These are phyloP conservation scores for Oreohelix idahoensis DNA, from an alignment of 1,140 invertebrate species.

Conservation along the genomic window DNA sequence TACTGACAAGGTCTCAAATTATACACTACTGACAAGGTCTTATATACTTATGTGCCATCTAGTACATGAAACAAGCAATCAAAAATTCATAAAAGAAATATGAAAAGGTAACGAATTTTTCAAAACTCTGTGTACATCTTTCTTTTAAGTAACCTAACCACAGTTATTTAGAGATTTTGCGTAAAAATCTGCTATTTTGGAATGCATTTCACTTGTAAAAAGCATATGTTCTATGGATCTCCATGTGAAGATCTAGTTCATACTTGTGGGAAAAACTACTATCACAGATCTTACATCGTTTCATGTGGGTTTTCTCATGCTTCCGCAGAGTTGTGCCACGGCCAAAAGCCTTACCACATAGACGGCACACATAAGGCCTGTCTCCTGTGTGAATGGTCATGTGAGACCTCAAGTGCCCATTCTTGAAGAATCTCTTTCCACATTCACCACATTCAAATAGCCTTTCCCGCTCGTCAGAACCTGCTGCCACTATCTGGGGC, in stretches of 20 bases:
- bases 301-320: slow-evolving; percentile 40
- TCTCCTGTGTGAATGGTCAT: slow-evolving; percentile 32
- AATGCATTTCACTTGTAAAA: slow-evolving; percentile 28
- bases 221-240: slow-evolving; percentile 37
- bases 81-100: too few relatives aligned
- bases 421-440: slow-evolving; percentile 37
- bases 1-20: too few relatives aligned
- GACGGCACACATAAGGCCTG: slow-evolving; percentile 26
- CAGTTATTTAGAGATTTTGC: too few relatives aligned
- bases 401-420: slow-evolving; percentile 37
- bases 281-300: slow-evolving; percentile 39
- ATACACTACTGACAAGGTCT: too few relatives aligned
- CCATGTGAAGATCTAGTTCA: slow-evolving; percentile 34
- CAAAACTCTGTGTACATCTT: too few relatives aligned
- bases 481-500: slow-evolving; percentile 21
- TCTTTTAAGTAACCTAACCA: too few relatives aligned
- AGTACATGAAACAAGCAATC: too few relatives aligned
- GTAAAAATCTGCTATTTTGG: background rate
- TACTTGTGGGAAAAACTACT: slow-evolving; percentile 29
- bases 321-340: slow-evolving; percentile 30
- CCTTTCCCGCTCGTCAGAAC: slow-evolving; percentile 5
- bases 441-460: slow-evolving; percentile 39
- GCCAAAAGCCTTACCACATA: slow-evolving; percentile 38
- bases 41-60: too few relatives aligned
- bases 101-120: too few relatives aligned